Conservation (phyloP, 2,113 vertebrate genomes). For the Lipophrys pholis region DNA sequence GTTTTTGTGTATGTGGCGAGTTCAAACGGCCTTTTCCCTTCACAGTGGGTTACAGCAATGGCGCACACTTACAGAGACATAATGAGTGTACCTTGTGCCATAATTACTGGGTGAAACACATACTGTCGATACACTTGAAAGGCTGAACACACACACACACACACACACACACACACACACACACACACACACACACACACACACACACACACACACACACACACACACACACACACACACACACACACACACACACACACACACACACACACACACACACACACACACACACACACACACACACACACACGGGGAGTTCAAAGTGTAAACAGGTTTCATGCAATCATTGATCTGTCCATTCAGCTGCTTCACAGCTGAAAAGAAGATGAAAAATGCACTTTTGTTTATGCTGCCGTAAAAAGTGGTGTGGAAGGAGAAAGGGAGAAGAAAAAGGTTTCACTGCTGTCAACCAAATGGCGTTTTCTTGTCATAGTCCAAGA, state of each 20-base stretch:
- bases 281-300: background rate
- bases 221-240: slow-evolving; percentile 12
- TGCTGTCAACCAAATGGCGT: slow-evolving; percentile 28
- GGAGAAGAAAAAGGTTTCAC: background rate
- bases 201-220: background rate
- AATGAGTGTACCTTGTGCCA: slow-evolving; percentile 60
- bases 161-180: slow-evolving; percentile 1
- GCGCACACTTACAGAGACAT: slow-evolving; percentile 44
- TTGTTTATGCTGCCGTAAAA: slow-evolving; percentile 46
- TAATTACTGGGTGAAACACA: slow-evolving; percentile 58
- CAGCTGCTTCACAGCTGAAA: slow-evolving; percentile 37
- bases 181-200: slow-evolving; percentile 14
- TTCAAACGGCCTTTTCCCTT: slow-evolving; percentile 50
- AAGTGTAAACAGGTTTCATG: slow-evolving; percentile 41
- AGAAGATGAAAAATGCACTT: slow-evolving; percentile 51
- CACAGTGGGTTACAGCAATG: slow-evolving; percentile 44
- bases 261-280: background rate
- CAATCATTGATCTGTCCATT: slow-evolving; percentile 58
- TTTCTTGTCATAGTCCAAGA: slow-evolving; percentile 25
- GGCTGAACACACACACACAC: slow-evolving; percentile 15
- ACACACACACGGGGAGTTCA: slow-evolving; percentile 5
- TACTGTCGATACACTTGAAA: slow-evolving; percentile 58
- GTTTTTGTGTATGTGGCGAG: slow-evolving; percentile 43
- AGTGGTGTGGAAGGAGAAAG: slow-evolving; percentile 13
- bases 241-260: background rate